Conservation (phyloP, 1,140 invertebrate genomes). For the Zaprionus taronus region DNA sequence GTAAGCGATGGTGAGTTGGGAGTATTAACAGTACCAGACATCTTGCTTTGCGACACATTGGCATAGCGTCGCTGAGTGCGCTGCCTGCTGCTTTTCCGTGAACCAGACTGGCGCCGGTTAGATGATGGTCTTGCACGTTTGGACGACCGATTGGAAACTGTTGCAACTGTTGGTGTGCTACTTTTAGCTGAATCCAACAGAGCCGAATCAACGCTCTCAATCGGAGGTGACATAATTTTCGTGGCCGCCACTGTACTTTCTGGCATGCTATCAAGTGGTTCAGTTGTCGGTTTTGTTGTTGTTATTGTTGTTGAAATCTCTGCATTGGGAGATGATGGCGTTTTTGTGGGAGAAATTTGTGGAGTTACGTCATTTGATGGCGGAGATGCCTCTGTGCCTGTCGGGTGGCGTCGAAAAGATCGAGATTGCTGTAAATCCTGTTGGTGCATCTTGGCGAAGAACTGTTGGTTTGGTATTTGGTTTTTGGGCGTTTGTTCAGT, state of each 20-base stretch:
- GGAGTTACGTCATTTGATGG: slow-evolving; percentile 25
- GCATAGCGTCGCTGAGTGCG: slow-evolving; percentile 63
- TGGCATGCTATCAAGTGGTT: not conserved
- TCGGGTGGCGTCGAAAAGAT: slow-evolving; percentile 49
- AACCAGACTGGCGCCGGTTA: slow-evolving; percentile 57
- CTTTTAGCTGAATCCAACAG: not conserved
- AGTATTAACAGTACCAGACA: not conserved
- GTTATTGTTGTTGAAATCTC: slow-evolving; percentile 6
- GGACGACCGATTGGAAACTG: slow-evolving; percentile 12
- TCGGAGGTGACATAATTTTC: not conserved
- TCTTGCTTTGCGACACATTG: slow-evolving; percentile 13
- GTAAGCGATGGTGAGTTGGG: slow-evolving; percentile 11
- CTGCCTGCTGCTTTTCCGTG: slow-evolving; percentile 77
- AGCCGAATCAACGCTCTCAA: not conserved
- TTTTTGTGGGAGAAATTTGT: slow-evolving; percentile 34
- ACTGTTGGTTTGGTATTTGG: slow-evolving; percentile 83
- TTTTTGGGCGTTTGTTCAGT: slow-evolving; percentile 85
- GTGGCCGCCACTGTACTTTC: not conserved
- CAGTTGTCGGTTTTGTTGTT: not conserved
- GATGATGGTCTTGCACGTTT: slow-evolving; percentile 65
- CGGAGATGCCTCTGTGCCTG: slow-evolving; percentile 38
- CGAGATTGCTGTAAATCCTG: slow-evolving; percentile 77
- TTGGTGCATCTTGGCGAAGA: slow-evolving; percentile 81
- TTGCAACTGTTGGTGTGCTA: slow-evolving; percentile 2
- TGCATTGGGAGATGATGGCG: not conserved